Percentiles rank a stretch among this genome's conserved stretches.
Evolutionary conservation across 2,113 vertebrate genomes (phyloP).

Genomic region (Colaptes auratus): DNA sequence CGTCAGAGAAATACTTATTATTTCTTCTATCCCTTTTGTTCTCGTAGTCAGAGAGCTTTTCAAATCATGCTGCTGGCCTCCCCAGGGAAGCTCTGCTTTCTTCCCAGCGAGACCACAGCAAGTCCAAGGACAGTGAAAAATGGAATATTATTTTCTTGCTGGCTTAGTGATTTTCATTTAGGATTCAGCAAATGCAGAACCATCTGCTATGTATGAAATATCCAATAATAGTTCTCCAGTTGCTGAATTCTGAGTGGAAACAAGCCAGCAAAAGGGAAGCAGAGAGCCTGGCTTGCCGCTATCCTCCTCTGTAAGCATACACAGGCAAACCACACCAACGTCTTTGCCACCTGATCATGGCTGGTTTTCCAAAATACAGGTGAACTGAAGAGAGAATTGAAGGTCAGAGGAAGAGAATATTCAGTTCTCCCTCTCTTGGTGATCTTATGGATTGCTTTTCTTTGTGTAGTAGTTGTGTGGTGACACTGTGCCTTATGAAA

Average conservation of each 20-base stretch:
- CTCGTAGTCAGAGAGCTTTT: not conserved
- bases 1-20: not conserved
- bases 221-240: slow-evolving; percentile 47
- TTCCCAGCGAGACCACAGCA: not conserved
- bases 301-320: not conserved
- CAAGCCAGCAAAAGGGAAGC: slow-evolving; percentile 11
- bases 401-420: not conserved
- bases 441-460: not conserved
- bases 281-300: not conserved
- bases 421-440: not conserved
- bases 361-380: not conserved
- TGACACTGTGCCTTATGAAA: not conserved
- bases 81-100: not conserved
- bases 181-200: slow-evolving; percentile 58
- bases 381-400: not conserved
- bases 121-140: slow-evolving; percentile 48
- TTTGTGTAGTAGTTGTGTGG: not conserved
- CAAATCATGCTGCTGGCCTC: not conserved
- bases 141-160: slow-evolving; percentile 57
- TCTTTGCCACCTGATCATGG: not conserved
- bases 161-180: slow-evolving; percentile 56
- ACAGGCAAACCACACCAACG: not conserved
- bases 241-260: slow-evolving; percentile 40
- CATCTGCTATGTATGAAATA: slow-evolving; percentile 57
- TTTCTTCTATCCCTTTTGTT: slow-evolving; percentile 2